A percentile compares a stretch with the other conserved stretches of the same genome.
Conservation (phyloP, 2,888 invertebrate species). For the Drosophila buzzatii region DNA sequence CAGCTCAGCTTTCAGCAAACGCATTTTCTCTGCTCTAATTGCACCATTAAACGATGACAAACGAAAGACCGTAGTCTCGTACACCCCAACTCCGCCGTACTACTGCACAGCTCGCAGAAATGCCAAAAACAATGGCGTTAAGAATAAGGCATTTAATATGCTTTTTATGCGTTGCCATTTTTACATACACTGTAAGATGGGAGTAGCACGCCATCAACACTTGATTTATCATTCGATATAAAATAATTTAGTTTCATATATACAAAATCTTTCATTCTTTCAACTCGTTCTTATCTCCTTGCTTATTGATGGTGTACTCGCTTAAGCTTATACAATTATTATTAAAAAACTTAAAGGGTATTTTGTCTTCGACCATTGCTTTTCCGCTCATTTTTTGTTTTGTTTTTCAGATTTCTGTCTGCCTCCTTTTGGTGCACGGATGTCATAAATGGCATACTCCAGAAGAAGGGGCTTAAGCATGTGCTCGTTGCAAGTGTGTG, state of each 20-base stretch:
- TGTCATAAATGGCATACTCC: slow-evolving; percentile 79
- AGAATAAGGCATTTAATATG: slow-evolving; percentile 73
- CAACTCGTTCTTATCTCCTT: not conserved
- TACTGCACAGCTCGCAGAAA: slow-evolving; percentile 31
- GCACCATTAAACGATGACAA: slow-evolving; percentile 80
- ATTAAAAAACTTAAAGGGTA: slow-evolving; percentile 7
- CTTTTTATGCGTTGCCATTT: slow-evolving; percentile 70
- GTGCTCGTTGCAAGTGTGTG: slow-evolving; percentile 26
- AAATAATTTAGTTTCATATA: too few relatives aligned
- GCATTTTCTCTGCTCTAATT: slow-evolving; percentile 78
- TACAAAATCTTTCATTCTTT: not conserved
- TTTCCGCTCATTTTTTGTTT: not conserved
- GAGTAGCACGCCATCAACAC: not conserved
- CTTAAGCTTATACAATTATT: not conserved
- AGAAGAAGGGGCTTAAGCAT: slow-evolving; percentile 53
- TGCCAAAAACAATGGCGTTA: slow-evolving; percentile 50
- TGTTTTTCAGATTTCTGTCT: slow-evolving; percentile 25
- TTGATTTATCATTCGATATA: not conserved
- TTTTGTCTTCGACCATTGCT: not conserved
- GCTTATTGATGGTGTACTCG: not conserved
- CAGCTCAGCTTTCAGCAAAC: slow-evolving; percentile 78
- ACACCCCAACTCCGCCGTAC: slow-evolving; percentile 11
- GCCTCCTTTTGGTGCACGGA: slow-evolving; percentile 63
- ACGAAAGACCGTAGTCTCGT: slow-evolving; percentile 52
- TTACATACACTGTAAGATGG: slow-evolving; percentile 31